Conservation (phyloP, 1,140 invertebrate genomes). For the Drosophila grimshawi region DNA sequence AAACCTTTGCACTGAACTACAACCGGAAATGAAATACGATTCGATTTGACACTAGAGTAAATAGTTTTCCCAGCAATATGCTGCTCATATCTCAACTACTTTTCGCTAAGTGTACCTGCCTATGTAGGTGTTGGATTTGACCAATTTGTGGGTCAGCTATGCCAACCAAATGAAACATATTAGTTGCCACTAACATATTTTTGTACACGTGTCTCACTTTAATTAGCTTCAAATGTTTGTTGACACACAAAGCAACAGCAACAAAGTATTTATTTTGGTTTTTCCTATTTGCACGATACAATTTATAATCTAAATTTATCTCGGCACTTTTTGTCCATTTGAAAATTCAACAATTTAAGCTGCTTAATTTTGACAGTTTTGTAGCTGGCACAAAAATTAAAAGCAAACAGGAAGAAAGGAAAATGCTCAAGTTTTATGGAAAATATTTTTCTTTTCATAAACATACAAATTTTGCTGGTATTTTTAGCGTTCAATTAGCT, state of each 20-base stretch:
- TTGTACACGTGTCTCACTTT: conserved; percentile 3
- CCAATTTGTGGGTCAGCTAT: conserved; percentile 25
- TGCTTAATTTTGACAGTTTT: conserved; percentile 9
- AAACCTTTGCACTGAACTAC: too few species aligned
- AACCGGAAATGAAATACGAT: too few species aligned
- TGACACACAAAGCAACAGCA: conserved; percentile 11
- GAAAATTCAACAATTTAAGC: neutral
- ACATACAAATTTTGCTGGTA: neutral
- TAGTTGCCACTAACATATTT: neutral
- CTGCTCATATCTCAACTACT: too few species aligned
- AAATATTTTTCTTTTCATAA: neutral
- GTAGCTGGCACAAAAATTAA: neutral
- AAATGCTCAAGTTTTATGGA: neutral
- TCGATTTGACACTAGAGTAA: too few species aligned
- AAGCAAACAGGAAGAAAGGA: conserved; percentile 13
- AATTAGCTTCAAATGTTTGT: conserved; percentile 54
- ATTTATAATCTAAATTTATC: neutral
- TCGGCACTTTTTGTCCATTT: neutral
- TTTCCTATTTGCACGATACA: too few species aligned
- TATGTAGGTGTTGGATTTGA: neutral
- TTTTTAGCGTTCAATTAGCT: conserved; percentile 39
- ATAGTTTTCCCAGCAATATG: too few species aligned
- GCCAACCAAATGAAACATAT: conserved; percentile 14
- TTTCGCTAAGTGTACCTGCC: too few species aligned
- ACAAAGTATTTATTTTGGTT: neutral